A percentile compares a stretch with the other conserved stretches of the same genome.
These are phyloP conservation scores for Drosophila niveifrons DNA, from an alignment of 2,888 invertebrate genomes.

Conservation along the genomic window DNA sequence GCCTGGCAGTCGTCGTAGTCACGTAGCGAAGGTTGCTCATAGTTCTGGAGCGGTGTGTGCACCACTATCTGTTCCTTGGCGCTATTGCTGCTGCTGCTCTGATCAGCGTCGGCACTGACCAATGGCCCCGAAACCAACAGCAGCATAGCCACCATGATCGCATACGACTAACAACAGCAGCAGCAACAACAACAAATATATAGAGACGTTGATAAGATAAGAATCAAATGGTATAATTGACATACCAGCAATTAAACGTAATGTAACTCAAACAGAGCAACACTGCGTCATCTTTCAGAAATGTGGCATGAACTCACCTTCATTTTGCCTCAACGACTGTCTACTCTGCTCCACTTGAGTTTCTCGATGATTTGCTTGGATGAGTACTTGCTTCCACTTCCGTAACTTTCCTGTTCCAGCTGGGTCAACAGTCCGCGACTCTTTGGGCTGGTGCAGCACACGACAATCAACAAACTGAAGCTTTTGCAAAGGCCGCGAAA, in stretches of 20 bases:
- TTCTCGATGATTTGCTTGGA: not conserved
- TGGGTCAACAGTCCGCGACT: slow-evolving; percentile 1
- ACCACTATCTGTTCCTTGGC: slow-evolving; percentile 71
- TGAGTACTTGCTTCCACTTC: not conserved
- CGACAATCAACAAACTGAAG: slow-evolving; percentile 10
- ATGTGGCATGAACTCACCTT: slow-evolving; percentile 40
- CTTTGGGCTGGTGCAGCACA: slow-evolving; percentile 10
- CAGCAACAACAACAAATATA: slow-evolving; percentile 2
- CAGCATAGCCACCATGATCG: slow-evolving; percentile 18
- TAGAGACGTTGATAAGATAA: slow-evolving; percentile 29
- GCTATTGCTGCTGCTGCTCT: not conserved
- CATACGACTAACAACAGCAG: slow-evolving; percentile 8
- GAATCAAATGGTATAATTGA: slow-evolving; percentile 31
- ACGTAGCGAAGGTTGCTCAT: slow-evolving; percentile 77
- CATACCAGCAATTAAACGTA: slow-evolving; percentile 28
- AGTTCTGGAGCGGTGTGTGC: slow-evolving; percentile 75
- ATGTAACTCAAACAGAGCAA: slow-evolving; percentile 12
- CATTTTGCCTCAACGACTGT: slow-evolving; percentile 22
- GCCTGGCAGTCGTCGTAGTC: slow-evolving; percentile 76
- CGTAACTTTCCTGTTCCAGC: not conserved
- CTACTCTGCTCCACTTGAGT: not conserved
- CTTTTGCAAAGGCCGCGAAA: slow-evolving; percentile 7
- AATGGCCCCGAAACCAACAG: slow-evolving; percentile 27
- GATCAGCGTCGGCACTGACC: slow-evolving; percentile 14
- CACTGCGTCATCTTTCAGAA: slow-evolving; percentile 19